Conservation (phyloP, 1,140 invertebrate species). For the Heliothis virescens region DNA sequence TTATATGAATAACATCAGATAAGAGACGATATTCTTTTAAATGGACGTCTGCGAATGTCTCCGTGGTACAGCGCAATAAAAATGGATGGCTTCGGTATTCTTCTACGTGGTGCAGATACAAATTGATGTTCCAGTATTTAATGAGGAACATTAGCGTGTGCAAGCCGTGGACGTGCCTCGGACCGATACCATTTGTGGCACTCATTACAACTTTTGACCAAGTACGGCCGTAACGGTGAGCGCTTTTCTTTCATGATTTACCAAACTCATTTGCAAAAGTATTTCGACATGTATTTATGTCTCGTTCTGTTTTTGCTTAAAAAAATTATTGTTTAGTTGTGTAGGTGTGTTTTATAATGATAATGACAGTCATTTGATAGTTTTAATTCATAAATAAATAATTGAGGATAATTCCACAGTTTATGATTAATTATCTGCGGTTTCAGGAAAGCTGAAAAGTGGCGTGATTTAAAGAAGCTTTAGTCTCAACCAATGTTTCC, state of each 20-base stretch:
- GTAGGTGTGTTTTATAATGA: neutral
- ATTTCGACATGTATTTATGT: conserved; percentile 38
- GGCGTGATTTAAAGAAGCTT: too few species aligned
- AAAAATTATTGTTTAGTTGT: neutral
- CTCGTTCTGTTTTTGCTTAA: conserved; percentile 16
- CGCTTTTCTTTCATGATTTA: conserved; percentile 63
- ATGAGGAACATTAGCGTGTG: conserved; percentile 70
- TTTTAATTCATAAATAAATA: neutral
- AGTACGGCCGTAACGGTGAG: conserved; percentile 60
- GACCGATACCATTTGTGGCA: conserved; percentile 63
- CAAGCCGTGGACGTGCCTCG: conserved; percentile 56
- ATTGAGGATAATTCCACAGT: too few species aligned
- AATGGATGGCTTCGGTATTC: conserved; percentile 35
- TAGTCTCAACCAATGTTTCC: too few species aligned
- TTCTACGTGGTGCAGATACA: conserved; percentile 58
- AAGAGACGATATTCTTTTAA: conserved; percentile 35
- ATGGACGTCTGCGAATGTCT: conserved; percentile 35
- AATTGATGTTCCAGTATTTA: conserved; percentile 66
- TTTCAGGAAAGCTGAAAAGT: too few species aligned
- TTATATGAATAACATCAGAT: conserved; percentile 28
- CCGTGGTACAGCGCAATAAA: conserved; percentile 36
- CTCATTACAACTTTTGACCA: conserved; percentile 66
- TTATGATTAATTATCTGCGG: too few species aligned
- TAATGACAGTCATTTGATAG: neutral
- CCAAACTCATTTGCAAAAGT: conserved; percentile 60